These are phyloP conservation scores for Falco novaeseelandiae DNA, from an alignment of 2,797 vertebrate genomes.

Conservation along the genomic window DNA sequence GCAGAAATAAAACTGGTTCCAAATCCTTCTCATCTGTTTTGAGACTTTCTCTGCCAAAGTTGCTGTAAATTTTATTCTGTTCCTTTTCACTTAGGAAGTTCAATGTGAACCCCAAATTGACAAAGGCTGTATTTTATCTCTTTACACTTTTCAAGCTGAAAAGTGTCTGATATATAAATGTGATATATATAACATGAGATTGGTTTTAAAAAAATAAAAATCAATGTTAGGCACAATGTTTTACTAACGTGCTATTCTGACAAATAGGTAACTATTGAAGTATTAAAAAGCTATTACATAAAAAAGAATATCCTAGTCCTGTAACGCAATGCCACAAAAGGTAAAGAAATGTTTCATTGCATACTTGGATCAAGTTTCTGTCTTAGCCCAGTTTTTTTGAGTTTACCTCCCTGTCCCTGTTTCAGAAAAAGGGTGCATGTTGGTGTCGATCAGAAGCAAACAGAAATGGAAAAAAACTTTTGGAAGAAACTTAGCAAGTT, in stretches of 20 bases:
- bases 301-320: neutral
- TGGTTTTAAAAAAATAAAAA: no score
- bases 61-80: neutral
- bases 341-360: neutral
- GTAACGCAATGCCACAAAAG: neutral
- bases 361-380: neutral
- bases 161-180: neutral
- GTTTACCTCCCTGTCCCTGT: neutral
- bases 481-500: neutral
- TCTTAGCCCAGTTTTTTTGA: neutral
- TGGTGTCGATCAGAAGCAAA: neutral
- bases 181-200: neutral
- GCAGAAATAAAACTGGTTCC: neutral
- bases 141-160: neutral
- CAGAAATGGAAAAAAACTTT: neutral
- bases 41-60: neutral
- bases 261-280: neutral
- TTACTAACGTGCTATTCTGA: constrained; percentile 2
- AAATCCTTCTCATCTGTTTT: neutral
- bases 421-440: neutral
- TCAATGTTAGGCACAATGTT: neutral
- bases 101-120: neutral
- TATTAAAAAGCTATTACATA: neutral
- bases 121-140: neutral
- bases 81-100: neutral